Percentiles rank a stretch among this genome's conserved stretches.
These are phyloP conservation scores for Acronicta psi DNA, from an alignment of 2,888 invertebrate species.

Conservation along the genomic window DNA sequence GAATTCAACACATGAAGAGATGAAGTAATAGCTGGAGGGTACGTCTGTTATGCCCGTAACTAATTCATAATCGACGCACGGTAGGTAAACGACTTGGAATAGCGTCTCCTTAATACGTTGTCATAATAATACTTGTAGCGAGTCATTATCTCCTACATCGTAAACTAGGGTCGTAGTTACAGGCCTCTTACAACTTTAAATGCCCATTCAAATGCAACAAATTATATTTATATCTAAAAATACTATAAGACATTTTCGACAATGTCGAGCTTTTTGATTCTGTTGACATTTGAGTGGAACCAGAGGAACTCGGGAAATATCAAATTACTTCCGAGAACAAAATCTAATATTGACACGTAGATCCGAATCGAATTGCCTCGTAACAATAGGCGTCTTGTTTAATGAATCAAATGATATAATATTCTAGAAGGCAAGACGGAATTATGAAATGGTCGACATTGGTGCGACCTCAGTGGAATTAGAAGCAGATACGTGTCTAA, in stretches of 20 bases:
- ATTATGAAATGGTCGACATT: constrained; percentile 75
- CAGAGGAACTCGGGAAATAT: constrained; percentile 68
- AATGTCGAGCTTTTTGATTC: constrained; percentile 29
- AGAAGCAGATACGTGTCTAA: constrained; percentile 80
- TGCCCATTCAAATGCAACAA: constrained; percentile 33
- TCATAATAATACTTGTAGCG: constrained; percentile 29
- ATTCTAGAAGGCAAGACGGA: constrained; percentile 65
- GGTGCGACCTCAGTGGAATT: constrained; percentile 77
- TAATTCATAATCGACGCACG: constrained; percentile 48
- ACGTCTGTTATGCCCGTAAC: constrained; percentile 31
- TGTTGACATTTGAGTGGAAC: constrained; percentile 52
- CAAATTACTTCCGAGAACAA: constrained; percentile 78
- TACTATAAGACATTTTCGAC: constrained; percentile 26
- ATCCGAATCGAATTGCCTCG: constrained; percentile 67
- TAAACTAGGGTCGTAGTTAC: constrained; percentile 25
- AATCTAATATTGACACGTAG: constrained; percentile 75
- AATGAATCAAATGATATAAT: constrained; percentile 64
- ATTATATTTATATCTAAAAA: constrained; percentile 31
- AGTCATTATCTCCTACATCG: constrained; percentile 30
- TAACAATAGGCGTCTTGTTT: constrained; percentile 67
- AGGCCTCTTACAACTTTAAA: constrained; percentile 21
- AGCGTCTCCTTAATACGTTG: constrained; percentile 32
- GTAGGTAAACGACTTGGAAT: constrained; percentile 37
- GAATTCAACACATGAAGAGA: constrained; percentile 21
- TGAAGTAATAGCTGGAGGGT: constrained; percentile 37